Evolutionary conservation across 2,113 vertebrate species (phyloP), one percentile per base, ranked within the genome.

Genomic region (Sylvia atricapilla): DNA sequence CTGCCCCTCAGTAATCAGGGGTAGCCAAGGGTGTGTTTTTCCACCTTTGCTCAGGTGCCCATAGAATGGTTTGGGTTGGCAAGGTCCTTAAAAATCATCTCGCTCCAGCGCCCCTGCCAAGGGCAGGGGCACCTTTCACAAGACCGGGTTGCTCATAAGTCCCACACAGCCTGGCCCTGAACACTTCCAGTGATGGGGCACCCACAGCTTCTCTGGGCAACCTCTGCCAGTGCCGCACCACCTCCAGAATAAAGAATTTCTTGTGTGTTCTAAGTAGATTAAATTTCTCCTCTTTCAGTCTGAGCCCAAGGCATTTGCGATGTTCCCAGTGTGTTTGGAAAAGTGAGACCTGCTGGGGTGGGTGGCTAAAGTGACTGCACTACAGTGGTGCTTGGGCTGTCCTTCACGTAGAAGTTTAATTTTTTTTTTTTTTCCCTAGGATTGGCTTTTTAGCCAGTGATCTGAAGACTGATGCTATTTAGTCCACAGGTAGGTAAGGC

Each of bases 61-160:
- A 3, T 20, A 17, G 33, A 11, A 11, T 18, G 41, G 13, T 46
- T 46, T 30, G 53, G 30, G 28, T 55, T 53, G 24, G 17, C 27
- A 76, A 11, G 43, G 21, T 27, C 35, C 9, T 31, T 19, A 41
- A 21, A 87, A 47, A 16, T 18, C 3, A 2, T 31, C 9, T 35
- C 5, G 20, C 46, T 39, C n/a, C 24, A 52, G 3, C 6, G 4
- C 6, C 10, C 4, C 7, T 23, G 10, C 2, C 10, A 4, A 2
- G 31, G 7, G 6, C 44, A 17, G 6, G 28, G 33, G 6, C 9
- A 4, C 28, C 9, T 25, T 60, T 9, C 37, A 2, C 13, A 4
- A 53, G 55, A 15, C 6, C 17, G 5, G n/a, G 28, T 20, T 75
- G 20, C 18, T 69, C 28, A 1, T 23, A 6, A 33, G 23, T 17